phyloP scores from a whole-genome alignment of 2,113 vertebrate species.

The Aspiorhynchus laticeps region DNA sequence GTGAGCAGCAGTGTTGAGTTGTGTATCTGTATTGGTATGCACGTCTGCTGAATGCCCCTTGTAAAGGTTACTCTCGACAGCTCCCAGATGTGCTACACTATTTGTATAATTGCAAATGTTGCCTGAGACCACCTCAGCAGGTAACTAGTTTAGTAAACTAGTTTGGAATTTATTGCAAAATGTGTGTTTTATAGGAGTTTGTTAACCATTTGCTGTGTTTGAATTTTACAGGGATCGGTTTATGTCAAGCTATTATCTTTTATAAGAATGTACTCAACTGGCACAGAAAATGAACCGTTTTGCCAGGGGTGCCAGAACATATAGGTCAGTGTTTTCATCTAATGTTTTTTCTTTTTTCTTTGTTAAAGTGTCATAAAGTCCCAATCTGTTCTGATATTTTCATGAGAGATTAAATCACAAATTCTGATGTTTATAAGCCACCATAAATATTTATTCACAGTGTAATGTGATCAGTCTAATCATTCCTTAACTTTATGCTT shows the following conservation, averaged over 20 bases:
- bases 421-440: not conserved
- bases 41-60: slow-evolving; percentile 40
- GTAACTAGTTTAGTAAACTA: slow-evolving; percentile 39
- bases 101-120: slow-evolving; percentile 51
- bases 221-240: slow-evolving; percentile 27
- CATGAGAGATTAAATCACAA: not conserved
- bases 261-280: slow-evolving; percentile 24
- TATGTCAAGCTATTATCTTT: slow-evolving; percentile 47
- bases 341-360: not conserved
- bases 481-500: too few species aligned
- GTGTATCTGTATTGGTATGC: slow-evolving; percentile 48
- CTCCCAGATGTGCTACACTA: slow-evolving; percentile 52
- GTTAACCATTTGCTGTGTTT: slow-evolving; percentile 28
- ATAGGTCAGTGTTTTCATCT: not conserved
- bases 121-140: slow-evolving; percentile 41
- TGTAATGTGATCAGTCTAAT: not conserved
- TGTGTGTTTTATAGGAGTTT: slow-evolving; percentile 25
- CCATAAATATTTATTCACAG: not conserved
- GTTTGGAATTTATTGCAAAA: slow-evolving; percentile 48
- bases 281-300: not conserved
- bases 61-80: slow-evolving; percentile 58
- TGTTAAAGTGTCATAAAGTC: not conserved
- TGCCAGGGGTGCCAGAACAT: slow-evolving; percentile 14
- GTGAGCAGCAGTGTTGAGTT: slow-evolving; percentile 1
- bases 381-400: not conserved